These are phyloP conservation scores for Drosophila mulleri DNA, from an alignment of 2,888 invertebrate species.

Conservation along the genomic window DNA sequence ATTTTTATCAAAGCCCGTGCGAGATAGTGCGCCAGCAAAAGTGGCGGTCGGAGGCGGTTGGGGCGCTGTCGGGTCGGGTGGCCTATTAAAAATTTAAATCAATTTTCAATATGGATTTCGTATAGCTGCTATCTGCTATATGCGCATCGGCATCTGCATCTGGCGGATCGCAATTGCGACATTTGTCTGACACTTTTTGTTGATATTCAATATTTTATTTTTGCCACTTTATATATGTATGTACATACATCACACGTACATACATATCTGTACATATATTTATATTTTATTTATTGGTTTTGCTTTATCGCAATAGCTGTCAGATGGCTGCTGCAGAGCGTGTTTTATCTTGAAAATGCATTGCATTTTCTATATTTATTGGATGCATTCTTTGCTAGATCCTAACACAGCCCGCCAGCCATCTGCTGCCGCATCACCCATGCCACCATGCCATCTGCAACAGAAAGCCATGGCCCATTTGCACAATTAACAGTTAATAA, in stretches of 20 bases:
- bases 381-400: conserved; percentile 1
- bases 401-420: conserved; percentile 1
- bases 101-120: conserved; percentile 78
- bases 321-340: conserved; percentile 38
- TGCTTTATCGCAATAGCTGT: conserved; percentile 54
- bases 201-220: conserved; percentile 13
- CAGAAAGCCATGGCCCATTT: conserved; percentile 46
- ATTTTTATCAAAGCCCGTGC: conserved; percentile 72
- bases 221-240: not conserved
- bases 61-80: not conserved
- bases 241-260: not conserved
- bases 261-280: not conserved
- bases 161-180: conserved; percentile 44
- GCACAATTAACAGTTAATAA: conserved; percentile 76
- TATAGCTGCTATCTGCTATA: conserved; percentile 48
- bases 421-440: too few relatives aligned
- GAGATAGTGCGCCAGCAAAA: conserved; percentile 11
- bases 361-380: conserved; percentile 46
- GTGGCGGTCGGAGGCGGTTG: conserved; percentile 9
- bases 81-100: conserved; percentile 81
- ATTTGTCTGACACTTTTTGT: conserved; percentile 62
- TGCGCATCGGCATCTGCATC: conserved; percentile 52
- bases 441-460: not conserved
- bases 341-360: conserved; percentile 60
- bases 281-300: conserved; percentile 49